phyloP scores from a whole-genome alignment of 1,140 invertebrate species.

The Bombus sylvicola region DNA sequence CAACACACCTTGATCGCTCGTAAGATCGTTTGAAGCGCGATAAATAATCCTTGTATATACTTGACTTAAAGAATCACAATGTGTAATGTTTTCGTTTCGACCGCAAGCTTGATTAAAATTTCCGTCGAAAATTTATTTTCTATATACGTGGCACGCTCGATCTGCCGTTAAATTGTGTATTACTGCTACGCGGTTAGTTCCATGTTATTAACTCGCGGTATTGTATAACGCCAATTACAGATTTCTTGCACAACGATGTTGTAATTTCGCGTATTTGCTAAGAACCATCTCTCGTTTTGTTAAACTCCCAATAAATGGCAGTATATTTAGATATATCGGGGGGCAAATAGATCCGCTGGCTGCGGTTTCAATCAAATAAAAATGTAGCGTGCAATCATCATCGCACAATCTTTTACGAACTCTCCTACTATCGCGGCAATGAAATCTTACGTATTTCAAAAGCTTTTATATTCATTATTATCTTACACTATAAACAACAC shows the following conservation, averaged over 20 bases:
- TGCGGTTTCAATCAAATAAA: constrained; percentile 22
- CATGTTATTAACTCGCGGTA: neutral
- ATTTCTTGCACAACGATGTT: neutral
- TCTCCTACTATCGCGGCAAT: neutral
- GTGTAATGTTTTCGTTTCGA: neutral
- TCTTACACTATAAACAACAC: neutral
- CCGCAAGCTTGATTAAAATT: neutral
- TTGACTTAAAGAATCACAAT: neutral
- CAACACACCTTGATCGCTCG: neutral
- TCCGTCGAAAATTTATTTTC: neutral
- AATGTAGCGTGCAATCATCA: neutral
- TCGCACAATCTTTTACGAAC: neutral
- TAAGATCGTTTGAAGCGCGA: neutral
- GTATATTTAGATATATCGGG: constrained; percentile 23
- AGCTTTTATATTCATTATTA: no score
- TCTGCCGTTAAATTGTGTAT: neutral
- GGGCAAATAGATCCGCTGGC: constrained; percentile 5
- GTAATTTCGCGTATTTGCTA: neutral
- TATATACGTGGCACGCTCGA: no score
- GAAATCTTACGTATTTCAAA: neutral
- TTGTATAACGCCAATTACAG: constrained; percentile 13
- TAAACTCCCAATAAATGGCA: neutral
- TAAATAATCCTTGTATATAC: neutral
- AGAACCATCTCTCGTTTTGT: neutral
- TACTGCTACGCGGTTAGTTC: neutral